Base-by-base conservation (phyloP, 2,888 invertebrate genomes). In the Melikaiella ostensackeni region DNA sequence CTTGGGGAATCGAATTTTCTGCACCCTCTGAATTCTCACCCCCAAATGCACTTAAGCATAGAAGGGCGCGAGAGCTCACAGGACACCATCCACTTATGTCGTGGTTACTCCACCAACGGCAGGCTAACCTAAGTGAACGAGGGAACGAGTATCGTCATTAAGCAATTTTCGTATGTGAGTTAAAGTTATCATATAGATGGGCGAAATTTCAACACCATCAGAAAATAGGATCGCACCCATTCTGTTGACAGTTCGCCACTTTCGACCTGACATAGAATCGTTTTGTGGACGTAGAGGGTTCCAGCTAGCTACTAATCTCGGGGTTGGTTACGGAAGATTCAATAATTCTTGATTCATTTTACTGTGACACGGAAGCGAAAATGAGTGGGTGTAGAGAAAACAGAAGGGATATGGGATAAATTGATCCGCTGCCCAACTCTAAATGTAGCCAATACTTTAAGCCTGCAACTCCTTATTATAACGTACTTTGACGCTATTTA, bases 1-100 rank as follows among this genome's bases (percentile, higher is more conserved):
- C 62, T 50, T 62, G 76, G 50, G 77, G 73, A 61, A 30, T 70
- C 13, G 33, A 75, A 75, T 50, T 6, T 7, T n/a, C 38, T 38
- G 38, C 13, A 38, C 80, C 80, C 80, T 80, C 80, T 27, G 79
- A 75, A 78, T 79, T 80, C 77, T 73, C 81, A 76, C 59, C 85
- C 85, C 82, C 76, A 82, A n/a, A 84, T 85, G 87, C 87, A 88
- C 88, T 88, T 87, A 87, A 86, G 85, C 82, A 79, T 82, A 78
- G 81, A 82, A 84, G 84, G 86, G 85, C 79, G 80, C 81, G 82
- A 78, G 82, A 81, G 83, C 75, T 84, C 84, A 82, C 86, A 81
- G 86, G 84, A 85, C 88, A 86, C 84, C 86, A 86, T 86, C 87
- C 86, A 87, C 88, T 88, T 88, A 85, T 85, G 84, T 84, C 83